Conservation (phyloP, 2,113 vertebrate genomes). For the Lipotes vexillifer region DNA sequence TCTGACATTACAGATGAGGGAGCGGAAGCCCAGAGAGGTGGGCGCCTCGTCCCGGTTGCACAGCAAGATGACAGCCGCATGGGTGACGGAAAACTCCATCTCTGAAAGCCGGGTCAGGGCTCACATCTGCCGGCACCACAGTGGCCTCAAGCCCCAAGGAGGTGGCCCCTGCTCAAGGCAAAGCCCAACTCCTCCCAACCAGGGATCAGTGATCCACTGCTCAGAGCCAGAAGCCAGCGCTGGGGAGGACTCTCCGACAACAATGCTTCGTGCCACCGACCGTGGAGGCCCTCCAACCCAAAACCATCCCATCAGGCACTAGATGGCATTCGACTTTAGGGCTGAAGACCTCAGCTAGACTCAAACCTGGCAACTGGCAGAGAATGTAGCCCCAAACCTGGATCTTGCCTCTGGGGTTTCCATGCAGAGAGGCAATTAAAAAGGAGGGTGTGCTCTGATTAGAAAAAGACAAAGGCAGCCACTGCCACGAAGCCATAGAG, state of each 20-base stretch:
- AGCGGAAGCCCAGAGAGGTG: not conserved
- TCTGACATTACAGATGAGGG: not conserved
- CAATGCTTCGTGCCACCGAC: not conserved
- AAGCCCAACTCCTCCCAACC: not conserved
- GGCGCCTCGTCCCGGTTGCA: fast-evolving
- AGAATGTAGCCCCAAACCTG: not conserved
- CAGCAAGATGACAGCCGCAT: fast-evolving
- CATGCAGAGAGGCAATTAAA: slow-evolving; percentile 33
- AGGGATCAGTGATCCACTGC: not conserved
- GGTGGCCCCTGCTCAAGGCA: not conserved
- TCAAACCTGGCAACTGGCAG: not conserved
- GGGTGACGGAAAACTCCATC: not conserved
- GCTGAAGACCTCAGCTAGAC: not conserved
- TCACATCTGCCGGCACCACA: not conserved
- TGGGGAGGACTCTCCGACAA: not conserved
- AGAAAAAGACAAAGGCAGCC: not conserved
- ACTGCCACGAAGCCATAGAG: not conserved
- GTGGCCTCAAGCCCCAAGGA: not conserved
- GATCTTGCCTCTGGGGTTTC: not conserved
- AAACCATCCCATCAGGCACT: not conserved
- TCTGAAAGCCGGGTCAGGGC: not conserved
- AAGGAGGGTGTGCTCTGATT: not conserved
- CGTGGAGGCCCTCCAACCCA: not conserved
- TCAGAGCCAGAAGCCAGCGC: not conserved
- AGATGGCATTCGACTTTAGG: slow-evolving; percentile 29